Percentiles rank a stretch among this genome's conserved stretches.
Evolutionary conservation across 2,888 invertebrate genomes (phyloP).

Genomic region (Pristionchus entomophagus): DNA sequence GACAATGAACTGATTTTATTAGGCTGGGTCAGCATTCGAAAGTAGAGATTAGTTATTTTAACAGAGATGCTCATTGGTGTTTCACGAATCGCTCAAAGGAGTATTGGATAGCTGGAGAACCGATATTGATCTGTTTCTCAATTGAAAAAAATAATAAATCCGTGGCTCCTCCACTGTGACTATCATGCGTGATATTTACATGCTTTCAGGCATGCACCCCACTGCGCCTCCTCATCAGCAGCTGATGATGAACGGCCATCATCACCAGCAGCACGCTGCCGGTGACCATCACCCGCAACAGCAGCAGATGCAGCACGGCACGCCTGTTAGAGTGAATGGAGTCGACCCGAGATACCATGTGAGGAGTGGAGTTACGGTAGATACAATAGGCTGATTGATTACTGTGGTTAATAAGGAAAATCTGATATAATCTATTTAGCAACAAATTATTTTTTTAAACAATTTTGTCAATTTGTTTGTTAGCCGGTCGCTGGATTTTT

Average conservation of each 20-base stretch:
- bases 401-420: background rate
- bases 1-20: background rate
- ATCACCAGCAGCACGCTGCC: background rate
- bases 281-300: background rate
- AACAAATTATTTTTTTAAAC: too few species aligned
- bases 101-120: background rate
- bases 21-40: too few species aligned
- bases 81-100: background rate
- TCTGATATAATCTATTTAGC: too few species aligned
- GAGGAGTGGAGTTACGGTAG: background rate
- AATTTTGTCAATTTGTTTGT: too few species aligned
- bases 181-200: too few species aligned
- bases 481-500: too few species aligned
- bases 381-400: background rate
- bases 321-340: conserved; percentile 17
- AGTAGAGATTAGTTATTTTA: too few species aligned
- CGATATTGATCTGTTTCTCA: background rate
- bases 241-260: conserved; percentile 23
- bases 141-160: background rate
- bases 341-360: conserved; percentile 42
- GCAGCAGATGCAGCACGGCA: conserved; percentile 3
- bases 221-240: background rate
- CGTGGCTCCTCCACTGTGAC: background rate
- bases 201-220: conserved; percentile 11
- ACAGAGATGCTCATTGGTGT: background rate